Evolutionary conservation across 1,140 invertebrate species (phyloP).

Genomic region (Sycophila sp.): DNA sequence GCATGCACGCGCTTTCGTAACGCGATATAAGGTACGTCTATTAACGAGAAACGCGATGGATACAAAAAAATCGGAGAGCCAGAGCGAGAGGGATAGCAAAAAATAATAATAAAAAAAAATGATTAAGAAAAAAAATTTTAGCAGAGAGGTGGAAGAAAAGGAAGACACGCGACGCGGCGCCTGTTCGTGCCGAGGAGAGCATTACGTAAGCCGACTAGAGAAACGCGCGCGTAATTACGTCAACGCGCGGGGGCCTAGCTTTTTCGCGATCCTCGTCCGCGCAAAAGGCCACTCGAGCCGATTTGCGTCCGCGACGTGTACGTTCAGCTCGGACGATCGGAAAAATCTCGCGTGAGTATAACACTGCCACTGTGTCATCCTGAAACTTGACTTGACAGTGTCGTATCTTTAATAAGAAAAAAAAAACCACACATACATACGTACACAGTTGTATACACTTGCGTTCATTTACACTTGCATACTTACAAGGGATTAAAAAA

Average conservation of each 20-base stretch:
- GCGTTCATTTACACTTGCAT: neutral
- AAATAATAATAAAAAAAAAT: slow-evolving; percentile 8
- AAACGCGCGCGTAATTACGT: neutral
- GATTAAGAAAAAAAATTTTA: neutral
- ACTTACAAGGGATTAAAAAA: too few relatives aligned
- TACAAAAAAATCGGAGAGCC: too few relatives aligned
- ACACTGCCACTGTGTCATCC: slow-evolving; percentile 34
- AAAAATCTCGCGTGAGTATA: slow-evolving; percentile 15
- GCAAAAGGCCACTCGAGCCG: neutral
- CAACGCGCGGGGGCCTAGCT: neutral
- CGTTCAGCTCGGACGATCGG: too few relatives aligned
- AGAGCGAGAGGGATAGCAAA: too few relatives aligned
- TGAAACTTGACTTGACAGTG: slow-evolving; percentile 29
- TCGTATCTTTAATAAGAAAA: slow-evolving; percentile 12
- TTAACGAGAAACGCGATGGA: slow-evolving; percentile 19
- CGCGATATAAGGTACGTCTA: slow-evolving; percentile 20
- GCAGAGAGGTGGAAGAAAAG: neutral
- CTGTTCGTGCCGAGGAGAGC: neutral
- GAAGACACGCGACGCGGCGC: slow-evolving; percentile 4
- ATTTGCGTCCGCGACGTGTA: too few relatives aligned
- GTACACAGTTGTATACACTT: neutral
- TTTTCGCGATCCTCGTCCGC: slow-evolving; percentile 16
- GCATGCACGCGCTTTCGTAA: slow-evolving; percentile 7
- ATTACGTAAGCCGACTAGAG: slow-evolving; percentile 32
- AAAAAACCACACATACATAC: neutral